Percentiles rank a stretch among this genome's conserved stretches.
phyloP scores from a whole-genome alignment of 2,888 invertebrate species.

The Conus canariensis region DNA sequence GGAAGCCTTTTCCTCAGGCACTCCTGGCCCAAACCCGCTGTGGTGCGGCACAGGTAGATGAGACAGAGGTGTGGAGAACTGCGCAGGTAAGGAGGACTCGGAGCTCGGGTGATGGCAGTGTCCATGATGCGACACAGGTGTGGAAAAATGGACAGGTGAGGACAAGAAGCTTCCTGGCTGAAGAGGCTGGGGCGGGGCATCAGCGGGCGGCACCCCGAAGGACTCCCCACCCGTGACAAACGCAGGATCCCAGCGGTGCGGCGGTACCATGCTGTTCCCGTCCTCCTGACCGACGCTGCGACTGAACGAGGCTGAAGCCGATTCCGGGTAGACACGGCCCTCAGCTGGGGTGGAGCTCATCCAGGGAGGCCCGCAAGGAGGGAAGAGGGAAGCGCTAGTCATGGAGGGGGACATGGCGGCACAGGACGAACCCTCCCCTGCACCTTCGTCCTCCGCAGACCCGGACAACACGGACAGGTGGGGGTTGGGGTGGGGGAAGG shows the following conservation, averaged over 20 bases:
- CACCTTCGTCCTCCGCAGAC: constrained; percentile 2
- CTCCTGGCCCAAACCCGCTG: not conserved
- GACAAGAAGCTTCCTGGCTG: not conserved
- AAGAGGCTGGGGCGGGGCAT: not conserved
- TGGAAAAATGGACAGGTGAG: not conserved
- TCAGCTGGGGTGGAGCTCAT: not conserved
- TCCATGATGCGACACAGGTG: not conserved
- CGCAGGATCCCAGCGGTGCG: not conserved
- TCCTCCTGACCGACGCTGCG: not conserved
- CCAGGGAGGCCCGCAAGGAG: not conserved
- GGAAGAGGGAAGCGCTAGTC: not conserved
- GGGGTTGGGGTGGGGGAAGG: not conserved
- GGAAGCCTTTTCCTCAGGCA: not conserved
- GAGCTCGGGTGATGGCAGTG: not conserved
- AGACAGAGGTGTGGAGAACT: not conserved
- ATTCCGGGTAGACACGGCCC: not conserved
- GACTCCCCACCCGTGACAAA: not conserved
- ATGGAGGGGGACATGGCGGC: not conserved
- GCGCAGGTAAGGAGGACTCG: not conserved
- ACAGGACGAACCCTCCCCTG: not conserved
- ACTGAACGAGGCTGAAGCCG: not conserved
- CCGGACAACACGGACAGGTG: not conserved
- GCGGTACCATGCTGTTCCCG: not conserved
- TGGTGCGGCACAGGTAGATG: not conserved
- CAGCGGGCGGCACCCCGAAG: not conserved